Base-by-base conservation (phyloP, 2,888 invertebrate genomes). In the Hoplodrina blanda region DNA sequence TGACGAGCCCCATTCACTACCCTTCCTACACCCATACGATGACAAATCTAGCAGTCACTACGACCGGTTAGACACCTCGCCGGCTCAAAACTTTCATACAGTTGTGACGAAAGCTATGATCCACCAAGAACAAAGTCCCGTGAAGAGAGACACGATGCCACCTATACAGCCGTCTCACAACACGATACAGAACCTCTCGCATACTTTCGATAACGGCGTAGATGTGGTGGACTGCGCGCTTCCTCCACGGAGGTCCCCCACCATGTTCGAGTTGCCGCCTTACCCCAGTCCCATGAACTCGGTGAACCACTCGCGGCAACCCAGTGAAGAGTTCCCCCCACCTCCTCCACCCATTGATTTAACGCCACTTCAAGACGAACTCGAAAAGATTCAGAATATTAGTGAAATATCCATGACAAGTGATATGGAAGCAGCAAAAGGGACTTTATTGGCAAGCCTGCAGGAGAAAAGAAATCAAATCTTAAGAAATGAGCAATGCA, bases 261-360 rank as follows among this genome's bases (percentile, higher is more conserved):
- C 90, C 62, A 95, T 96, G 67, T 96, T 96, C 70, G 97, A 98
- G 63, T 89, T 98, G 68, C 98, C 98, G 1, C 98, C 98, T 0
- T 98, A 98, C 89, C 98, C 98, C 2, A 97, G 97, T 85, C 98
- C 98, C 2, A 96, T 97, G 82, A 97, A 97, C 81, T 98, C 98
- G 0, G 97, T 97, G 0, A 97, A 97, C 66, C 98, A 98, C 91
- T 98, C 98, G 2, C 96, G 98, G 60, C 98, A 98, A 91, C 97
- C 98, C 0, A 98, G 98, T 90, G 98, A 98, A 92, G 98, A 98
- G 85, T 98, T 98, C 86, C 98, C 98, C 60, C 98, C 98, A 7
- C 98, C 98, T n/a, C 98, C 98, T 0, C 97, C 98, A 1, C 97
- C 97, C 0, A 96, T 98, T 59, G 98, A 98, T 79, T 93, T 98